Base-by-base conservation (phyloP, 2,797 vertebrate genomes). In the Sphenodon punctatus region DNA sequence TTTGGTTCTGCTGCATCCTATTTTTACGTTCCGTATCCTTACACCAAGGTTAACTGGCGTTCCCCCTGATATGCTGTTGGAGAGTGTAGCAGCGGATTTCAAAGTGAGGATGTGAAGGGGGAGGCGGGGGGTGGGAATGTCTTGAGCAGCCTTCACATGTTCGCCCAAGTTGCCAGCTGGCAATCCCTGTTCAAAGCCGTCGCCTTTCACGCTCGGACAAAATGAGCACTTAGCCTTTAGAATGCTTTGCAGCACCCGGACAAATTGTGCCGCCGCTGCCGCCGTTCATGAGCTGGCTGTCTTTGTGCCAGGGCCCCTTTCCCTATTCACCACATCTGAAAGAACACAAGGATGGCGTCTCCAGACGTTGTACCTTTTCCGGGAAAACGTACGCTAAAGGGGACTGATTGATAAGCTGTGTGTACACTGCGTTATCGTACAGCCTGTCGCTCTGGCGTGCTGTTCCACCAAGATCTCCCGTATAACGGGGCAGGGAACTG, bases 361-460 rank as follows among this genome's bases (percentile, higher is more conserved):
- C 23, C 32, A 39, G n/a, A n/a, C 19, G 51, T 13, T 27, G 46
- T 17, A 9, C 59, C 25, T 64, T 46, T 22, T 20, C 25, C 27
- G 46, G 32, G 41, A 39, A 56, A 56, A 30, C 20, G 15, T 23
- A n/a, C 39, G 25, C 60, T 23, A 39, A 55, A 30, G 66, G 45
- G 64, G 38, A 43, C 55, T 55, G 23, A 38, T 53, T 10, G 20
- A 45, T 55, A 45, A 70, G 5, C 46, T 39, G 34, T 14, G 5
- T 15, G 25, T 74, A 53, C 23, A 5, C n/a, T 0, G 0, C 0
- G 1, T 67, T 58, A 22, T 22, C 48, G 20, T 5, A 32, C 43
- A 11, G 8, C 16, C 23, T 36, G 12, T n/a, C 34, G 15, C 51
- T 51, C n/a, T n/a, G n/a, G n/a, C n/a, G n/a, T n/a, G n/a, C n/a